phyloP scores from a whole-genome alignment of 2,888 invertebrate species.

The Acanthosoma haemorrhoidale region DNA sequence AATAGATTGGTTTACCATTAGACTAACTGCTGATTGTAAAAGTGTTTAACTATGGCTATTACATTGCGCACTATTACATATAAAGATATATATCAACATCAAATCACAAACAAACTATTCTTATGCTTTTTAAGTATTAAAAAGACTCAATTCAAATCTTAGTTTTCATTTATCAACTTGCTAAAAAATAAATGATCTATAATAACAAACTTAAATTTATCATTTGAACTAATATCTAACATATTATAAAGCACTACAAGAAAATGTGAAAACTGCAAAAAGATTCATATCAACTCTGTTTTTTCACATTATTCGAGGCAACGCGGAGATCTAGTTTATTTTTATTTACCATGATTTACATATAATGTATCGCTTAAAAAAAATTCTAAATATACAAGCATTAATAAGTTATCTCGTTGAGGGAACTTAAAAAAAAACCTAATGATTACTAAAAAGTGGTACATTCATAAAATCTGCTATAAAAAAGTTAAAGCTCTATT shows the following conservation, averaged over 20 bases:
- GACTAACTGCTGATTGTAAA: too few species aligned
- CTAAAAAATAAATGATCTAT: background rate
- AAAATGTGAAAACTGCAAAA: background rate
- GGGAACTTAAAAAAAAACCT: background rate
- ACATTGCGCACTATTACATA: too few species aligned
- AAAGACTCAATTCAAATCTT: background rate
- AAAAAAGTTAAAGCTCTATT: conserved; percentile 11
- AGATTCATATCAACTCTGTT: background rate
- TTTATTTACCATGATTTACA: background rate
- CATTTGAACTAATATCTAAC: background rate
- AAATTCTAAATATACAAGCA: background rate
- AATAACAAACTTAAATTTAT: background rate
- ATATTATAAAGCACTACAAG: background rate
- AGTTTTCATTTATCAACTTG: background rate
- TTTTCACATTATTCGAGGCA: background rate
- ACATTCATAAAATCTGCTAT: background rate
- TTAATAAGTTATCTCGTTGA: background rate
- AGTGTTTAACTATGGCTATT: too few species aligned
- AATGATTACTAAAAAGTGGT: background rate
- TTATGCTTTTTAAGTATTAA: background rate
- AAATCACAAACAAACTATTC: background rate
- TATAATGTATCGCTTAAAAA: too few species aligned
- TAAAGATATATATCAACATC: too few species aligned
- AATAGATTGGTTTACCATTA: background rate
- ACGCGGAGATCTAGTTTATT: conserved; percentile 7